Evolutionary conservation across 1,140 invertebrate genomes (phyloP).

Genomic region (Vollenhovia emeryi): DNA sequence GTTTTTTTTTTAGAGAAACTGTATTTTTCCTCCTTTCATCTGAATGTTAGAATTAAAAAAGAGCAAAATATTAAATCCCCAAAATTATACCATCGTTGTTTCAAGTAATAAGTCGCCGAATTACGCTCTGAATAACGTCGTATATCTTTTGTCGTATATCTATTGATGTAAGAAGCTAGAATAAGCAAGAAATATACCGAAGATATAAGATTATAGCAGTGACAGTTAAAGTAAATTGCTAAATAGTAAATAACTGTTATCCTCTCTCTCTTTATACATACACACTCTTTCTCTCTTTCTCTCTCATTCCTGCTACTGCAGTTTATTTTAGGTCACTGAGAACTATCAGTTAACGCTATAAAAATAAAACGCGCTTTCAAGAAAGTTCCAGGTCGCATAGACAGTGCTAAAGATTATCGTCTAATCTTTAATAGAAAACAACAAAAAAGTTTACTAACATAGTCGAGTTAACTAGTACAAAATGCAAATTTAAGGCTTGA

Average conservation of each 20-base stretch:
- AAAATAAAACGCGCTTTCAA: background rate
- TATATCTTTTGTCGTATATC: background rate
- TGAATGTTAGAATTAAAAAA: background rate
- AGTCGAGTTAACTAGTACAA: background rate
- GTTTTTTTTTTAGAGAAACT: background rate
- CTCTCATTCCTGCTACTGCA: background rate
- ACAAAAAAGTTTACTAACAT: background rate
- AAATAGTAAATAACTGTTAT: background rate
- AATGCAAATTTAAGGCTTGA: slow-evolving; percentile 18
- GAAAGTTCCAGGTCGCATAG: background rate
- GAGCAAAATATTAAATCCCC: background rate
- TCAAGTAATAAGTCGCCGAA: background rate
- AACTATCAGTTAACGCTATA: background rate
- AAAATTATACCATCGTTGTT: background rate
- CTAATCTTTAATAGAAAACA: background rate
- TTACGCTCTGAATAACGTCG: background rate
- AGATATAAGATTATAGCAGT: background rate
- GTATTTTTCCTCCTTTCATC: background rate
- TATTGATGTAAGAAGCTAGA: background rate
- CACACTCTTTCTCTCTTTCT: no score
- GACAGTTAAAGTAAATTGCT: background rate
- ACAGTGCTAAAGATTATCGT: slow-evolving; percentile 1
- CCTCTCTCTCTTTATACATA: no score
- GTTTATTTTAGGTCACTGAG: background rate
- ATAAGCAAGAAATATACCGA: background rate